Evolutionary conservation across 2,113 vertebrate species (phyloP), one percentile per base, ranked within the genome.

Genomic region (Amazona vittata): DNA sequence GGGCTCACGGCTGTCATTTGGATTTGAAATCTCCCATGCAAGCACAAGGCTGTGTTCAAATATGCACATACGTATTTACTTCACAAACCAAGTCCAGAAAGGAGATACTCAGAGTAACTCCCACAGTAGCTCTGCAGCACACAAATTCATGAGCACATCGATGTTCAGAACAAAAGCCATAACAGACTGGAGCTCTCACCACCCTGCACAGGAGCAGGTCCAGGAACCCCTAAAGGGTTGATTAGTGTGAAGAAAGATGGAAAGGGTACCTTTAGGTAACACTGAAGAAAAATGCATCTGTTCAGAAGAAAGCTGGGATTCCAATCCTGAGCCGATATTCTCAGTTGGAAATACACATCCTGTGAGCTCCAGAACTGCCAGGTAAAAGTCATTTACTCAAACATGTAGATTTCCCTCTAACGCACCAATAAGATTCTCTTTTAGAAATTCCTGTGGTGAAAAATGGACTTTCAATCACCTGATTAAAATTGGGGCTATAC

Each of bases 181-280:
- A 80, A 24, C 11, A 69, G 39, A 39, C 29, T 29, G 21, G 7
- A 83, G 50, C 4, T 77, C 33, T 75, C 3, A 0, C 29, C 33
- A 15, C 53, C 50, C 46, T 10, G 9, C 7, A 1, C 25, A n/a
- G 50, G 7, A 83, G 33, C 8, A 63, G 60, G 80, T 39, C 28
- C 60, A 73, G 43, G 35, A 21, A 33, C 55, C 5, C 0, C 11
- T 50, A 24, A 63, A 80, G 33, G 55, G 12, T 9, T 0, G 0
- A 50, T 63, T 28, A 50, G 31, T 4, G 8, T 14, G 59, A 50
- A 50, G 63, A 60, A 83, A 39, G 22, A n/a, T 1, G 3, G 37
- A 69, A 74, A 50, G 15, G 11, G 39, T n/a, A 31, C 15, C 5
- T 74, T 73, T 50, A 69, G 64, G 70, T 19, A 80, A 86, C 15